Conservation (phyloP, 2,888 invertebrate genomes). For the Metacarcinus magister region DNA sequence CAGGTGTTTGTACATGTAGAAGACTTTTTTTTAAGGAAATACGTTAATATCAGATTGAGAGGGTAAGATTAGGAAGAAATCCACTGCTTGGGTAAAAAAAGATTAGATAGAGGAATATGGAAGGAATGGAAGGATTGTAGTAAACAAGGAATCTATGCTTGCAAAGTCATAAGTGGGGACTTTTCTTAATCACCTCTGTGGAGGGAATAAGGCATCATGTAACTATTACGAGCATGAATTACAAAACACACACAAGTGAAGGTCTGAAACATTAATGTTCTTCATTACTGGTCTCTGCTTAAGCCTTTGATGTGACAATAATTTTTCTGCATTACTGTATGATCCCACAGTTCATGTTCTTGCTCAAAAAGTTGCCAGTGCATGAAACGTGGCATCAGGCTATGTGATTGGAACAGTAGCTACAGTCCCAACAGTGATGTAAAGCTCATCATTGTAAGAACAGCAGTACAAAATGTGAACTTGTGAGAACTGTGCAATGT, state of each 20-base stretch:
- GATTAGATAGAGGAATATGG: neutral
- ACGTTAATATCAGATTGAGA: neutral
- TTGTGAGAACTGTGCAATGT: neutral
- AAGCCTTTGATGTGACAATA: conserved; percentile 32
- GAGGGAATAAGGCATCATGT: neutral
- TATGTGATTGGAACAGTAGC: neutral
- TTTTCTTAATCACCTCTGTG: neutral
- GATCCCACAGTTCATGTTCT: neutral
- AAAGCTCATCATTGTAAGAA: neutral
- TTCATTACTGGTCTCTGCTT: conserved; percentile 5
- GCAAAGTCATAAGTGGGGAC: neutral
- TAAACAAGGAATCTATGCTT: neutral
- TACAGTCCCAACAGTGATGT: neutral
- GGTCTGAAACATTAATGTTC: neutral
- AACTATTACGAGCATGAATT: neutral
- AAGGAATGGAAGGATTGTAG: neutral
- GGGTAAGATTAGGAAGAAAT: neutral
- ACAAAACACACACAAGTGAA: neutral
- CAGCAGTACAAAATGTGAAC: neutral
- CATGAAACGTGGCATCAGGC: neutral
- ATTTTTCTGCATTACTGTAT: neutral
- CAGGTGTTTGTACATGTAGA: neutral
- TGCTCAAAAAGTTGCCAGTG: neutral
- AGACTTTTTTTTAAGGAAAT: neutral
- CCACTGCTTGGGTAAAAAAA: neutral